Percentiles rank a stretch among this genome's conserved stretches.
phyloP scores from a whole-genome alignment of 2,797 vertebrate genomes.

The Microtus obscurus region DNA sequence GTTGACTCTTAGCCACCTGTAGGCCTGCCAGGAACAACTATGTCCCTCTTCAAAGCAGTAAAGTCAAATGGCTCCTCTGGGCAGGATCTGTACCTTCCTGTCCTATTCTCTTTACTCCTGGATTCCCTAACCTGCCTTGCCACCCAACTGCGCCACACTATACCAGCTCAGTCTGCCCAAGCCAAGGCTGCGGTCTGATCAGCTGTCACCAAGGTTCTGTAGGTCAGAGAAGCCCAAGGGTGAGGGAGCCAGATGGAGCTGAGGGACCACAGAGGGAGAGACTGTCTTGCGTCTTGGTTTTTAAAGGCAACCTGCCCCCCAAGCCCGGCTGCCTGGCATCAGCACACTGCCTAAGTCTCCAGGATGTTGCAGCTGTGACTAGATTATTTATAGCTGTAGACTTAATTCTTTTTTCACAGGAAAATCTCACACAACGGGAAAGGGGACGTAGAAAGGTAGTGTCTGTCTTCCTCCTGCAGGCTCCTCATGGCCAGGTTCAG shows the following conservation, averaged over 20 bases:
- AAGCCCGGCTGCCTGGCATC: conserved; percentile 82
- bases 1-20: not conserved
- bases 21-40: not conserved
- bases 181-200: not conserved
- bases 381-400: conserved; percentile 88
- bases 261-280: not conserved
- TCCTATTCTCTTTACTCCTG: not conserved
- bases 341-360: conserved; percentile 84
- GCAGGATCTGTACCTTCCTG: not conserved
- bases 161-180: not conserved
- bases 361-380: conserved; percentile 85
- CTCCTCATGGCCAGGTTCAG: conserved; percentile 82
- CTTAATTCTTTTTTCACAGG: conserved; percentile 84
- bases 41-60: not conserved
- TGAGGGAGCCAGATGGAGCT: conserved; percentile 25
- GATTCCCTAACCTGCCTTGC: not conserved
- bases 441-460: conserved; percentile 85
- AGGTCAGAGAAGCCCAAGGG: conserved; percentile 19
- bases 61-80: not conserved
- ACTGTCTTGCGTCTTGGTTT: conserved; percentile 78
- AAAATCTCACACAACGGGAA: conserved; percentile 87
- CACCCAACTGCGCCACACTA: not conserved
- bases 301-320: conserved; percentile 71
- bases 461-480: conserved; percentile 80
- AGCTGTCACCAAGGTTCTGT: not conserved